Percentiles rank a stretch among this genome's conserved stretches.
phyloP scores from a whole-genome alignment of 2,113 vertebrate genomes.

The Ailuropoda melanoleuca region DNA sequence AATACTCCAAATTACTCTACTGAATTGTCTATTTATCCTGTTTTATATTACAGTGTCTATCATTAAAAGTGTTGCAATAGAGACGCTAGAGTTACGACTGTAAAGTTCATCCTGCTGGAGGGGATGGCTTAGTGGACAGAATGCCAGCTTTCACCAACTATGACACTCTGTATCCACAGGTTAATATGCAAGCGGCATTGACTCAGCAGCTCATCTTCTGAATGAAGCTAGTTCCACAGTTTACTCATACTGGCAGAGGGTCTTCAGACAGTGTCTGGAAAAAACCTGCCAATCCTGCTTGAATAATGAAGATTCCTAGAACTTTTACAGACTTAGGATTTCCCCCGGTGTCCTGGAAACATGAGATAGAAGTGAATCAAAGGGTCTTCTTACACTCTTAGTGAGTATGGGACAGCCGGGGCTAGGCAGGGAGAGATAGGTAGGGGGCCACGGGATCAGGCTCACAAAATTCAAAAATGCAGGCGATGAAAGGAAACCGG shows the following conservation, averaged over 20 bases:
- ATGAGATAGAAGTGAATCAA: not conserved
- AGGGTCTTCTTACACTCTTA: not conserved
- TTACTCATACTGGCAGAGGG: constrained; percentile 6
- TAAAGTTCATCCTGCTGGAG: not conserved
- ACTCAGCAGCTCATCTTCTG: not conserved
- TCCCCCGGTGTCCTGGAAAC: not conserved
- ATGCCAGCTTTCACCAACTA: not conserved
- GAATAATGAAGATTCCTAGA: not conserved
- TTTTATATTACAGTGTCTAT: constrained; percentile 21
- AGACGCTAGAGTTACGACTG: not conserved
- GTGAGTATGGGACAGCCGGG: too few relatives aligned
- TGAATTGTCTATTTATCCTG: constrained; percentile 29
- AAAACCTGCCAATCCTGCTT: not conserved
- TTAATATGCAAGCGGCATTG: not conserved
- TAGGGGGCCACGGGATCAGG: too few relatives aligned
- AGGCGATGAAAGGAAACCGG: too few relatives aligned
- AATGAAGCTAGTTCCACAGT: not conserved
- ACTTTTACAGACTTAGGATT: not conserved
- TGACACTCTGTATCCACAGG: not conserved
- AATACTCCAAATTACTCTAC: not conserved
- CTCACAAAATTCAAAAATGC: too few relatives aligned
- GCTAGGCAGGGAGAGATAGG: too few relatives aligned
- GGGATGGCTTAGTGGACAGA: not conserved
- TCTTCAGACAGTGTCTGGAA: not conserved
- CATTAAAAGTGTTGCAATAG: constrained; percentile 58